Percentiles rank a stretch among this genome's conserved stretches.
phyloP scores from a whole-genome alignment of 2,888 invertebrate genomes.

The Chelonus formosanus region DNA sequence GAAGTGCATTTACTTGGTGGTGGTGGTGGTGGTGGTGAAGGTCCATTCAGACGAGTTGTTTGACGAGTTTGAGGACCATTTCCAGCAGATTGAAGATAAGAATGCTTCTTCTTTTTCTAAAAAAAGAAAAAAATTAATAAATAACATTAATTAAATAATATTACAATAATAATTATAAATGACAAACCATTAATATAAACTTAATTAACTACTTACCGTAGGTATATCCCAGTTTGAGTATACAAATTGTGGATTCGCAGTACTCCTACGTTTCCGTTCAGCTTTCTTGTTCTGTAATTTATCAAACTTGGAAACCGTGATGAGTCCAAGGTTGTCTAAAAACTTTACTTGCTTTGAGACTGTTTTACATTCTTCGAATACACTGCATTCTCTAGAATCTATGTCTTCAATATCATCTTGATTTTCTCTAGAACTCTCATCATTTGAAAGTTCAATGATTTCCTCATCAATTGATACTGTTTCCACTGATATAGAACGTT shows the following conservation, averaged over 20 bases:
- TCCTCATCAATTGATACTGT: conserved; percentile 55
- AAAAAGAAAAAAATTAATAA: conserved; percentile 49
- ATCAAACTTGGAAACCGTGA: conserved; percentile 65
- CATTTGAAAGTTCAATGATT: conserved; percentile 51
- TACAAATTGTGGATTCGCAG: conserved; percentile 69
- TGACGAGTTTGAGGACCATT: conserved; percentile 68
- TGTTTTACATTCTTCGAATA: conserved; percentile 37
- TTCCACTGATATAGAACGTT: conserved; percentile 53
- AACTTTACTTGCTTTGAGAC: conserved; percentile 61
- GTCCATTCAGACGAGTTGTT: conserved; percentile 59
- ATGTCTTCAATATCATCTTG: conserved; percentile 27
- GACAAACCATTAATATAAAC: background rate
- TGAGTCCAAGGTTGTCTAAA: conserved; percentile 65
- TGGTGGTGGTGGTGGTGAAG: conserved; percentile 55
- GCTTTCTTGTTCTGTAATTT: conserved; percentile 68
- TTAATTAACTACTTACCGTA: conserved; percentile 46
- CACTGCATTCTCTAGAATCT: conserved; percentile 34
- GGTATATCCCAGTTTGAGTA: conserved; percentile 64
- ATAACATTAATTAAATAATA: conserved; percentile 3
- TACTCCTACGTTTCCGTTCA: conserved; percentile 68
- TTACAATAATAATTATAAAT: too few species aligned
- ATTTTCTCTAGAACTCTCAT: conserved; percentile 49
- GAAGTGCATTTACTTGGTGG: conserved; percentile 40
- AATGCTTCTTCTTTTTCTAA: conserved; percentile 66
- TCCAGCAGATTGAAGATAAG: conserved; percentile 65